Evolutionary conservation across 23 tunicate genomes (phyloP), one percentile per base, ranked within the genome.

Genomic region (Trididemnum nubilum): DNA sequence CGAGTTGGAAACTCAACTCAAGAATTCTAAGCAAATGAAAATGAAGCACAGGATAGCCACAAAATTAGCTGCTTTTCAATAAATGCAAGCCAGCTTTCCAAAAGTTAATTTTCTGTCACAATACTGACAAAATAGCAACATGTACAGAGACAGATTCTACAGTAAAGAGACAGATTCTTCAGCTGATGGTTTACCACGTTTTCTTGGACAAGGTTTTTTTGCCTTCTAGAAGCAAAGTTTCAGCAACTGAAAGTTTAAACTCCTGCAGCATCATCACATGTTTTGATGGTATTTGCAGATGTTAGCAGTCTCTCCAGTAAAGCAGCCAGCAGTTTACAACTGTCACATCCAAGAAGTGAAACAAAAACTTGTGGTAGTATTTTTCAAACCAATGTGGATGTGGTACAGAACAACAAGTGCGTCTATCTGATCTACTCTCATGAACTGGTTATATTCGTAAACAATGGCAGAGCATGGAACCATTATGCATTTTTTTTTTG

Each of bases 311-410:
- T 67, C 38, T 67, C n/a, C 38, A 4, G 33, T 67, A 67, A 7
- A 67, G 74, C 37, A 67, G 37, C 74, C 38, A 67, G 25, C 74
- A 33, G 38, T 67, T 67, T 12, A 67, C 74, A 12, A 67, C 74
- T 12, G 74, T 67, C 7, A 67, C 74, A 67, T 67, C 38, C 74
- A 67, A 7, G 25, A 67, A 67, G 33, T 67, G 74, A 31, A 31
- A 67, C 31, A 67, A 67, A 33, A 67, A 31, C 33, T 67, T 67
- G 38, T 67, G 74, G n/a, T 67, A 67, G 25, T 31, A 67, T 67
- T 67, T 33, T 67, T 67, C 9, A 38, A 67, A 7, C 74, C 9
- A 67, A 12, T 9, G 74, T 67, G 74, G 33, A 67, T 67, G 9
- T 38, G 37, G 38, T 67, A 67, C 9, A 67, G 74, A 32, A 38